Conservation (phyloP, 2,888 invertebrate species). For the Linyphia triangularis region DNA sequence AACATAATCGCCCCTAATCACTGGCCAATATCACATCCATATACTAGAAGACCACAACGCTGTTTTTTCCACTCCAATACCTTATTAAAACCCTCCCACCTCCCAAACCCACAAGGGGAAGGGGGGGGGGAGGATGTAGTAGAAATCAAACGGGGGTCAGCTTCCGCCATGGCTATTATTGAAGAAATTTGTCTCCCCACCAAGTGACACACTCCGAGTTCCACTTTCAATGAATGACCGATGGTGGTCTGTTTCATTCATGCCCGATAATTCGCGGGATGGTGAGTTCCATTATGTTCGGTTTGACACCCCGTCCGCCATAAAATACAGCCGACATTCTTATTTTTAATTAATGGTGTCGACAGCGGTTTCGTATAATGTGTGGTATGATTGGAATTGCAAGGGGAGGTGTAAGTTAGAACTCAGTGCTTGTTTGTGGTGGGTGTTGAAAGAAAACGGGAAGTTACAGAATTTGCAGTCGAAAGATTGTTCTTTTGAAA, state of each 20-base stretch:
- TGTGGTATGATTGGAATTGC: not conserved
- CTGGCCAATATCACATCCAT: not conserved
- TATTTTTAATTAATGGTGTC: constrained; percentile 69
- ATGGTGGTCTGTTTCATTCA: constrained; percentile 57
- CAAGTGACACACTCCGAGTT: constrained; percentile 60
- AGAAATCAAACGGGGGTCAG: constrained; percentile 51
- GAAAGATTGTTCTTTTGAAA: no score
- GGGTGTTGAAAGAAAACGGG: no score
- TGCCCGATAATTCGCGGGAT: constrained; percentile 50
- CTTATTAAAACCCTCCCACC: not conserved
- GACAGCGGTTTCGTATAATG: constrained; percentile 14
- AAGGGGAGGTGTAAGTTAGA: no score
- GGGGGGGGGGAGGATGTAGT: not conserved
- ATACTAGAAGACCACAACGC: not conserved
- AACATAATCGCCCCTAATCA: constrained; percentile 12
- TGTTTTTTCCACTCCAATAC: not conserved
- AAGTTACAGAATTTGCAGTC: no score
- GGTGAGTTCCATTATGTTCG: constrained; percentile 30
- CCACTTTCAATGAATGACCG: constrained; percentile 70
- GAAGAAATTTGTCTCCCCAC: constrained; percentile 67
- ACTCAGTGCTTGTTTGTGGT: no score
- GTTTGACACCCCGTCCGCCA: constrained; percentile 42
- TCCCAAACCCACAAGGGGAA: not conserved
- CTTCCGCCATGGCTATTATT: constrained; percentile 66
- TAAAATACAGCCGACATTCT: constrained; percentile 50